A percentile compares a stretch with the other conserved stretches of the same genome.
phyloP scores from a whole-genome alignment of 2,797 vertebrate genomes.

The Gouania willdenowi region DNA sequence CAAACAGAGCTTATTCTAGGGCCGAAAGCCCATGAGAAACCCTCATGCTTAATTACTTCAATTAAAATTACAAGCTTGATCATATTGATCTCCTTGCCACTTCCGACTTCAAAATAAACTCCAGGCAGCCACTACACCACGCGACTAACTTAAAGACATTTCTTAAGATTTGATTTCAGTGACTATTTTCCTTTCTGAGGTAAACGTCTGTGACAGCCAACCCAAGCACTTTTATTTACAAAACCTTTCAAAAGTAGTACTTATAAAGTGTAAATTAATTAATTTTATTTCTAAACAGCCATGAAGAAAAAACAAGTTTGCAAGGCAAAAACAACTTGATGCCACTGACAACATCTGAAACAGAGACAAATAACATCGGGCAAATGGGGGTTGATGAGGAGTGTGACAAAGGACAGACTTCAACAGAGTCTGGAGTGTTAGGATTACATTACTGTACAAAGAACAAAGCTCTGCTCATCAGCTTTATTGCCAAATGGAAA shows the following conservation, averaged over 20 bases:
- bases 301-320: not conserved
- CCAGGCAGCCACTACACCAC: constrained; percentile 61
- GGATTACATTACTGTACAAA: constrained; percentile 50
- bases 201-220: constrained; percentile 28
- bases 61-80: constrained; percentile 70
- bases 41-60: constrained; percentile 64
- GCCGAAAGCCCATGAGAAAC: constrained; percentile 57
- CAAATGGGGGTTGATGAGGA: constrained; percentile 26
- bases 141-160: constrained; percentile 74
- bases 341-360: constrained; percentile 9
- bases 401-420: constrained; percentile 46
- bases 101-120: constrained; percentile 61
- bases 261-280: too few species aligned
- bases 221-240: not conserved
- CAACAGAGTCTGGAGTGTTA: constrained; percentile 50
- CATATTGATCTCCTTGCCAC: constrained; percentile 63
- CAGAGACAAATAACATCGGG: constrained; percentile 26
- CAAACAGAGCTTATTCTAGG: constrained; percentile 67
- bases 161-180: constrained; percentile 77
- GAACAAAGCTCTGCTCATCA: constrained; percentile 61
- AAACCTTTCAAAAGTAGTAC: not conserved
- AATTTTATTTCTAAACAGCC: too few species aligned
- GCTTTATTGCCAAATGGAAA: constrained; percentile 25
- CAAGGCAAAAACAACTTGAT: too few species aligned
- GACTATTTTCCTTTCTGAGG: constrained; percentile 46